Evolutionary conservation across 1,140 invertebrate genomes (phyloP), one percentile per base, ranked within the genome.

Genomic region (Cotesia vestalis): DNA sequence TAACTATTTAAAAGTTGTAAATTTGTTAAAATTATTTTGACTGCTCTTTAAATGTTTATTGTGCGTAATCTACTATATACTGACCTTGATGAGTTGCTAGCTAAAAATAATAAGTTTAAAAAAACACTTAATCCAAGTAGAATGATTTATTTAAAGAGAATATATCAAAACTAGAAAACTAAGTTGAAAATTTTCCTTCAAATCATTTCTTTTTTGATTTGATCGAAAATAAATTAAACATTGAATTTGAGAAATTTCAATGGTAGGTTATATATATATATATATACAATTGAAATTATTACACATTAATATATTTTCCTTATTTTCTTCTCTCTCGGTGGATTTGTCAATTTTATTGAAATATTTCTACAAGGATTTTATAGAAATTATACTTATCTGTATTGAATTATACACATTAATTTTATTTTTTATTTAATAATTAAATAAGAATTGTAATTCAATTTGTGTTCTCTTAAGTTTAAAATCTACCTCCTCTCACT

Each of bases 231-330:
- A 40, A 40, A 8, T 40, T 40, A 40, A 8, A 40, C 1, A 40
- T 4, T 66, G 52, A 14, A 57, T 34, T 34, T 5, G 17, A 70
- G 63, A 62, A 34, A 62, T 40, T 46, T 62, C 40, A 6, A 20
- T 66, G 17, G 4, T 34, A 35, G 40, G 40, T 55, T 27, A 1
- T 27, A 27, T 27, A 27, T 17, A 17, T 17, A 27, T 4, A 20
- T n/a, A 66, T 27, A 38, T 14, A 17, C 3, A 27, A 34, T 53
- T 63, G 70, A 60, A 27, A 73, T 77, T 76, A 78, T 83, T 83
- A 83, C 81, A 83, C 77, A 83, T 82, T 80, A 63, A 79, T 83
- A 82, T 83, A 82, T 82, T 81, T 83, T 78, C 73, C 55, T 73
- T 76, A 73, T 71, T 59, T 57, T 55, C 76, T 76, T 78, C 57